A percentile compares a stretch with the other conserved stretches of the same genome.
phyloP scores from a whole-genome alignment of 1,140 invertebrate genomes.

The Zaprionus capensis region DNA sequence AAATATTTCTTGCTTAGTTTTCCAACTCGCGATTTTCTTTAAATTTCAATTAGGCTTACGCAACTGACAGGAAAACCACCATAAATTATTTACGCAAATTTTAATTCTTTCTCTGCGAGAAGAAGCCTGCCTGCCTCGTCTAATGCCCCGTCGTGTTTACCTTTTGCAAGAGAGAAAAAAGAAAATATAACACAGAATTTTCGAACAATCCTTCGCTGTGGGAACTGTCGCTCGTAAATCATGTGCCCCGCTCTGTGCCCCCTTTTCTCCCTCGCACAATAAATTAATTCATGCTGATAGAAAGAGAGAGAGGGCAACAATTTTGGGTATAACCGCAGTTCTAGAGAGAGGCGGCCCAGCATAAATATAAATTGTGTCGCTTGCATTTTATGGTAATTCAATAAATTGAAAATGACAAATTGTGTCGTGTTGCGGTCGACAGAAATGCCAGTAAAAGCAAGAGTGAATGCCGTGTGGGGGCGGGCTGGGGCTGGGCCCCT shows the following conservation, averaged over 20 bases:
- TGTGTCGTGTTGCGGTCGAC: slow-evolving; percentile 77
- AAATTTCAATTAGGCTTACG: slow-evolving; percentile 7
- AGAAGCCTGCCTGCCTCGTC: not conserved
- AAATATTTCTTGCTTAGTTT: not conserved
- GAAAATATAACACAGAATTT: slow-evolving; percentile 7
- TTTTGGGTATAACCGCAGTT: slow-evolving; percentile 53
- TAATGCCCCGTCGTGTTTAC: slow-evolving; percentile 17
- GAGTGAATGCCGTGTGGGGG: not conserved
- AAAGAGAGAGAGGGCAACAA: slow-evolving; percentile 26
- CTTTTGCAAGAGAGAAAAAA: slow-evolving; percentile 14
- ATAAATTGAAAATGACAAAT: slow-evolving; percentile 83
- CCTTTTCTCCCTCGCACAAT: slow-evolving; percentile 34
- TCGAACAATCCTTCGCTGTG: slow-evolving; percentile 27
- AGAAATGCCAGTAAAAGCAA: not conserved
- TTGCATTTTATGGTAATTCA: slow-evolving; percentile 79
- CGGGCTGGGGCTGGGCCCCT: not conserved
- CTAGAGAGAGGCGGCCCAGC: slow-evolving; percentile 15
- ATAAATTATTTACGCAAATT: slow-evolving; percentile 11
- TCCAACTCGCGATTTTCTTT: not conserved
- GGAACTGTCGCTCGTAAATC: slow-evolving; percentile 64
- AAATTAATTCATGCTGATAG: slow-evolving; percentile 69
- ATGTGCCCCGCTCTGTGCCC: slow-evolving; percentile 27
- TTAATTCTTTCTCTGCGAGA: not conserved
- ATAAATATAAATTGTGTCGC: slow-evolving; percentile 73
- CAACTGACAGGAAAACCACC: slow-evolving; percentile 1